Conservation (phyloP, 1,140 invertebrate genomes). For the Lordiphosa stackelbergi region DNA sequence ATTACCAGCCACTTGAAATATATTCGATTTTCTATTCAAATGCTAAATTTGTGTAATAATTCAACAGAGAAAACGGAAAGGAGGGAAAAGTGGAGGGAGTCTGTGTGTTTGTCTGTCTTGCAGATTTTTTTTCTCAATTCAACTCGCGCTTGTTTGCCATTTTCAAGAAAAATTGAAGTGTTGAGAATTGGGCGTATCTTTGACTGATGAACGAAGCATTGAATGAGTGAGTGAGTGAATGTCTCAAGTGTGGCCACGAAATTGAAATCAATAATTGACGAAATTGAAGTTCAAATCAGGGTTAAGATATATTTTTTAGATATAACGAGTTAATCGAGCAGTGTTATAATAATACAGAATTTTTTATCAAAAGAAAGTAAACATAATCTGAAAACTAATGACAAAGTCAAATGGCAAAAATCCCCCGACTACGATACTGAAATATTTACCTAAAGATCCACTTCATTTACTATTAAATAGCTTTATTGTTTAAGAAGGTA, state of each 20-base stretch:
- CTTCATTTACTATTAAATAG: too few species aligned
- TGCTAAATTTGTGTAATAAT: constrained; percentile 23
- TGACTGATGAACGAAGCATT: constrained; percentile 11
- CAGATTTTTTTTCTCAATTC: constrained; percentile 1
- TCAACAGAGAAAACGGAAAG: neutral
- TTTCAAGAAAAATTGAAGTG: constrained; percentile 4
- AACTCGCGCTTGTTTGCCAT: constrained; percentile 16
- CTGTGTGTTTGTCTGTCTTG: neutral
- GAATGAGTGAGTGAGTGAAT: constrained; percentile 11
- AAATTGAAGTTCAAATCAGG: too few species aligned
- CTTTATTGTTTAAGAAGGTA: too few species aligned
- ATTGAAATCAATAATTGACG: constrained; percentile 4
- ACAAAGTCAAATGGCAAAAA: too few species aligned
- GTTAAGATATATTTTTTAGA: too few species aligned
- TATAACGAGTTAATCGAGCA: too few species aligned
- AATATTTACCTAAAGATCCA: too few species aligned
- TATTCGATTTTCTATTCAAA: constrained; percentile 17
- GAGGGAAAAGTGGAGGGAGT: neutral
- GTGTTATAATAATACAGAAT: too few species aligned
- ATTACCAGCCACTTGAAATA: constrained; percentile 17
- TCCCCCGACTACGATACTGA: too few species aligned
- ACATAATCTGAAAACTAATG: too few species aligned
- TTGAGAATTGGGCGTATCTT: constrained; percentile 14
- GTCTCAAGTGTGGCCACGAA: constrained; percentile 4
- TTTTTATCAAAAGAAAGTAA: too few species aligned